Evolutionary conservation across 2,797 vertebrate genomes (phyloP).

Genomic region (Aplochiton taeniatus): DNA sequence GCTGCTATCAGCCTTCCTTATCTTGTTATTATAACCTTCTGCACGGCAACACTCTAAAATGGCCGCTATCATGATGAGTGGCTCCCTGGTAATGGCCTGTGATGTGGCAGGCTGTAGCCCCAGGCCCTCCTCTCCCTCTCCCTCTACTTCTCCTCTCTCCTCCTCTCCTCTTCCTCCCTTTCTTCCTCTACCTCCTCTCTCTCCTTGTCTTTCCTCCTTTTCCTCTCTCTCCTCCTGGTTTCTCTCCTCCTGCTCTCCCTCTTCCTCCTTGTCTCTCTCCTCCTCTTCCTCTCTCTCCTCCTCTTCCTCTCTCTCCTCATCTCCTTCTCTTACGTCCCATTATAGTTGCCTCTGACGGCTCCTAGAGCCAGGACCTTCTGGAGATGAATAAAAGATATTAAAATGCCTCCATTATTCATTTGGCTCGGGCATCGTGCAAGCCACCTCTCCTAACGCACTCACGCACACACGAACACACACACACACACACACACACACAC

Average conservation of each 20-base stretch:
- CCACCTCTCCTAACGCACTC: not conserved
- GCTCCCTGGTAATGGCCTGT: slow-evolving; percentile 68
- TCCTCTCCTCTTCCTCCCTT: slow-evolving; percentile 5
- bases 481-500: not conserved
- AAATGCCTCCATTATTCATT: slow-evolving; percentile 74
- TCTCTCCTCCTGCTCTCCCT: slow-evolving; percentile 28
- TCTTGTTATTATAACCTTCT: slow-evolving; percentile 75
- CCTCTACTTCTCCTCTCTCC: slow-evolving; percentile 4
- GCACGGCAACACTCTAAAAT: slow-evolving; percentile 71
- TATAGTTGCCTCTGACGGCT: slow-evolving; percentile 74
- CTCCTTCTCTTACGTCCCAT: slow-evolving; percentile 54
- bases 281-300: slow-evolving; percentile 6
- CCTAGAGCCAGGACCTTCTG: slow-evolving; percentile 49
- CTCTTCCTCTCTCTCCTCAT: slow-evolving; percentile 21
- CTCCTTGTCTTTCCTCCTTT: slow-evolving; percentile 15
- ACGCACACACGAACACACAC: fast-evolving
- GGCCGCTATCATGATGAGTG: slow-evolving; percentile 67
- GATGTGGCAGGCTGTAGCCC: slow-evolving; percentile 58
- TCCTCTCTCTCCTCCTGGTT: slow-evolving; percentile 37
- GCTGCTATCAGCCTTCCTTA: slow-evolving; percentile 63
- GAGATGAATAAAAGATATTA: slow-evolving; percentile 68
- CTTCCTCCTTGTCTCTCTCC: too few species aligned
- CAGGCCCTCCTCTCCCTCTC: slow-evolving; percentile 47
- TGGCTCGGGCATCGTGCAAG: slow-evolving; percentile 16
- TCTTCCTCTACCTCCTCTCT: not conserved